These are phyloP conservation scores for Brachionus manjavacas DNA, from an alignment of 1,140 invertebrate species.

Conservation along the genomic window DNA sequence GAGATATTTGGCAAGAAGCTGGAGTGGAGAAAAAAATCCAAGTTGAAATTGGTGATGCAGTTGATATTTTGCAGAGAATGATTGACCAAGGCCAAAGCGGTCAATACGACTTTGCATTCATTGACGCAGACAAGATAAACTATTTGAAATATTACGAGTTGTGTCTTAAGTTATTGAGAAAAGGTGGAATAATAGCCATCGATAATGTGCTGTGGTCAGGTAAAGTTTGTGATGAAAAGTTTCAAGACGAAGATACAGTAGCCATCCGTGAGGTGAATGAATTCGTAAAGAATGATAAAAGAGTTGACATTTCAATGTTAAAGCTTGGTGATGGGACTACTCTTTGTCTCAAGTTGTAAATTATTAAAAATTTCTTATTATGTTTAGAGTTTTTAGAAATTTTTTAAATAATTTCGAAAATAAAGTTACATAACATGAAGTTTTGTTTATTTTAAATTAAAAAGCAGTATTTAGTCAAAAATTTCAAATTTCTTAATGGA, in stretches of 20 bases:
- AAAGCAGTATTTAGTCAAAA: too few relatives aligned
- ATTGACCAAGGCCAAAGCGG: conserved; percentile 52
- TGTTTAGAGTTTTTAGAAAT: too few relatives aligned
- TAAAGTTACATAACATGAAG: too few relatives aligned
- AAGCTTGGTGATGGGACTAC: conserved; percentile 41
- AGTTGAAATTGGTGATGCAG: conserved; percentile 51
- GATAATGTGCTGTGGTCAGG: conserved; percentile 54
- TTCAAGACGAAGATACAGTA: neutral
- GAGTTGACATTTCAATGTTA: conserved; percentile 29
- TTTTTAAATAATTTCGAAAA: too few relatives aligned
- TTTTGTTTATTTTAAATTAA: too few relatives aligned
- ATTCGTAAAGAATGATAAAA: neutral
- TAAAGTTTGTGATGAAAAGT: neutral
- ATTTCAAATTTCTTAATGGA: too few relatives aligned
- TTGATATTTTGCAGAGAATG: conserved; percentile 49
- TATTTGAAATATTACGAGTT: conserved; percentile 57
- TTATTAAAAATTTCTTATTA: too few relatives aligned
- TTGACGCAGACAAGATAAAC: conserved; percentile 58
- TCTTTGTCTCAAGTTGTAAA: conserved; percentile 22
- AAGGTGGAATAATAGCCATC: conserved; percentile 57
- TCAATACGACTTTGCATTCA: conserved; percentile 60
- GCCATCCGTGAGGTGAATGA: conserved; percentile 14
- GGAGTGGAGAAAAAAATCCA: conserved; percentile 53
- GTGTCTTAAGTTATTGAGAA: conserved; percentile 51
- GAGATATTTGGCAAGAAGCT: conserved; percentile 45